Conservation (phyloP, 2,888 invertebrate species). For the Cistogaster globosa region DNA sequence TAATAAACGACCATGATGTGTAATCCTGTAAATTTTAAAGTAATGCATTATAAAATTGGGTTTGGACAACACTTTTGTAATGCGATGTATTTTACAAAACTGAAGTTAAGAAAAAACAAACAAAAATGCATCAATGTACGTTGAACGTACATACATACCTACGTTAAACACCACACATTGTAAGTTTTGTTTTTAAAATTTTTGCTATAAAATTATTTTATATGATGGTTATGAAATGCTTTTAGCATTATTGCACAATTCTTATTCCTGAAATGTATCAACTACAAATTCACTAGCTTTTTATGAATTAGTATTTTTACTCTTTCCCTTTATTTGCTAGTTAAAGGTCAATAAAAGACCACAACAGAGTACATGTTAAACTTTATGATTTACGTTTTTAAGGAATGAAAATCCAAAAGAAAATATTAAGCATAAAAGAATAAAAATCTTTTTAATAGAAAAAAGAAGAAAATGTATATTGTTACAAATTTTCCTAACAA, state of each 20-base stretch:
- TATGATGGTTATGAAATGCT: slow-evolving; percentile 49
- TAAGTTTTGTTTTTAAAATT: slow-evolving; percentile 22
- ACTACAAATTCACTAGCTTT: not conserved
- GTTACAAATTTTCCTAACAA: too few relatives aligned
- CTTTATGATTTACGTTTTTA: slow-evolving; percentile 16
- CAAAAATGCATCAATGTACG: not conserved
- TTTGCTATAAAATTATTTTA: slow-evolving; percentile 49
- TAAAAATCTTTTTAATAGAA: not conserved
- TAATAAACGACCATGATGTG: too few relatives aligned
- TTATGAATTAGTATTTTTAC: slow-evolving; percentile 9
- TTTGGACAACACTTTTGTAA: too few relatives aligned
- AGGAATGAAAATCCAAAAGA: not conserved
- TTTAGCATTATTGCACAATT: slow-evolving; percentile 56
- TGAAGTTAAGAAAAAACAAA: not conserved
- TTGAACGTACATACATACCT: too few relatives aligned
- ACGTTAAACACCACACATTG: not conserved
- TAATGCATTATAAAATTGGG: too few relatives aligned
- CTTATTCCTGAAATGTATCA: not conserved
- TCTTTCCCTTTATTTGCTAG: not conserved
- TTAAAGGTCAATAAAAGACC: slow-evolving; percentile 49
- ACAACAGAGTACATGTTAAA: slow-evolving; percentile 45
- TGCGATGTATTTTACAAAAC: too few relatives aligned
- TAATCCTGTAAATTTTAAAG: too few relatives aligned
- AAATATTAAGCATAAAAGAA: not conserved
- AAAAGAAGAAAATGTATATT: too few relatives aligned